Evolutionary conservation across 2,888 invertebrate species (phyloP).

Genomic region (Temnothorax rugatulus): DNA sequence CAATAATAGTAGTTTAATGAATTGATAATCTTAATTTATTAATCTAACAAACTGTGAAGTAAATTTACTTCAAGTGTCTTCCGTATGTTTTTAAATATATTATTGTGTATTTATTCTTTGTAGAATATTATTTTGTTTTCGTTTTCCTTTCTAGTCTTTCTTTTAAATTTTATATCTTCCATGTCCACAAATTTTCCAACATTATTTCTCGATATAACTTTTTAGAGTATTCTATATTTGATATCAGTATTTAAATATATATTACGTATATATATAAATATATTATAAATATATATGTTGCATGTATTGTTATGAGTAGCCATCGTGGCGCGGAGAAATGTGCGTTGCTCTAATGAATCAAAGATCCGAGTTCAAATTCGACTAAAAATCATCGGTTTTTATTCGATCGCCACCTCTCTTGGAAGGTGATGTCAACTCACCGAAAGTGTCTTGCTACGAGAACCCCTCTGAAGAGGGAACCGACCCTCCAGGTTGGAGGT

Average conservation of each 20-base stretch:
- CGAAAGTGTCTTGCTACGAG: no score
- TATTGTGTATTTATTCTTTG: neutral
- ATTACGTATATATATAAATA: no score
- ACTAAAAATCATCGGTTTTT: no score
- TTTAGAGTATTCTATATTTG: neutral
- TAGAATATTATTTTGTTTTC: neutral
- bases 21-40: slow-evolving; percentile 2
- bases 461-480: no score
- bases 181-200: neutral
- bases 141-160: neutral
- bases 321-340: no score
- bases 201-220: neutral
- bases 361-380: no score
- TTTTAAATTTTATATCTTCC: neutral
- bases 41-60: neutral
- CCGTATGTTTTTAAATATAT: neutral
- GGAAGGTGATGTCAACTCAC: no score
- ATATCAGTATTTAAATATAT: neutral
- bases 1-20: slow-evolving; percentile 3
- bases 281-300: no score
- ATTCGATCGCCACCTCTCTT: no score
- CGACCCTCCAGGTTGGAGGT: no score
- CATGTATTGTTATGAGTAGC: no score
- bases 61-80: neutral
- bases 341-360: no score